These are phyloP conservation scores for Stichopus horrens DNA, from an alignment of 53 echinoderm and acorn worm genomes.

Conservation along the genomic window DNA sequence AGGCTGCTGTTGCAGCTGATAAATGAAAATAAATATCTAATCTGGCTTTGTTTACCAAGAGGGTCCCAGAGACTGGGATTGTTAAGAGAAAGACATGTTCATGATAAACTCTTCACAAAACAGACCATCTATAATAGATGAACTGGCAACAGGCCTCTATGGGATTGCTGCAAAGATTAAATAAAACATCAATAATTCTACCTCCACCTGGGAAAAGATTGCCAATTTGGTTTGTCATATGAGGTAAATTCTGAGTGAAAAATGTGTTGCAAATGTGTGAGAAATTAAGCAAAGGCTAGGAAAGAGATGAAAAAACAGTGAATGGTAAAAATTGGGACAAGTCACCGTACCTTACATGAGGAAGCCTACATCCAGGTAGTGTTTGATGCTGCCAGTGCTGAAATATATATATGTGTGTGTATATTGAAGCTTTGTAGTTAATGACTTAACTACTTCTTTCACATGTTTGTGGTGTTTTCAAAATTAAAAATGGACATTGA, in stretches of 20 bases:
- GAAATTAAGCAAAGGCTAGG: not conserved
- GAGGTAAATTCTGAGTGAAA: slow-evolving; percentile 14
- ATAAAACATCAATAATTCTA: slow-evolving; percentile 16
- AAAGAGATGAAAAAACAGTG: not conserved
- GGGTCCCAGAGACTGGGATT: not conserved
- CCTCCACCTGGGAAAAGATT: not conserved
- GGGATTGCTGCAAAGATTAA: slow-evolving; percentile 12
- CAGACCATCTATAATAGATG: not conserved
- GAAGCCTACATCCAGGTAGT: too few species aligned
- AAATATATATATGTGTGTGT: too few species aligned
- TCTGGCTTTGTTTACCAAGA: not conserved
- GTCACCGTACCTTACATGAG: too few species aligned
- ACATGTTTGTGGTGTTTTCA: too few species aligned
- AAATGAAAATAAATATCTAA: not conserved
- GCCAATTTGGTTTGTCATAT: slow-evolving; percentile 13
- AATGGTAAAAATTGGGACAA: too few species aligned
- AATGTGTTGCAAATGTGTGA: slow-evolving; percentile 31
- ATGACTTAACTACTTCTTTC: too few species aligned
- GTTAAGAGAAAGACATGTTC: not conserved
- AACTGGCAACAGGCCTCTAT: not conserved
- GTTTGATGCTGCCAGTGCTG: too few species aligned
- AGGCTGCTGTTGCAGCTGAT: not conserved
- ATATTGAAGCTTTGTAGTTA: too few species aligned
- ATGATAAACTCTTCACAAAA: not conserved
- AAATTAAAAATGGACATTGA: too few species aligned